Evolutionary conservation across 2,888 invertebrate genomes (phyloP), one percentile per base, ranked within the genome.

Genomic region (Tiliacea aurago): DNA sequence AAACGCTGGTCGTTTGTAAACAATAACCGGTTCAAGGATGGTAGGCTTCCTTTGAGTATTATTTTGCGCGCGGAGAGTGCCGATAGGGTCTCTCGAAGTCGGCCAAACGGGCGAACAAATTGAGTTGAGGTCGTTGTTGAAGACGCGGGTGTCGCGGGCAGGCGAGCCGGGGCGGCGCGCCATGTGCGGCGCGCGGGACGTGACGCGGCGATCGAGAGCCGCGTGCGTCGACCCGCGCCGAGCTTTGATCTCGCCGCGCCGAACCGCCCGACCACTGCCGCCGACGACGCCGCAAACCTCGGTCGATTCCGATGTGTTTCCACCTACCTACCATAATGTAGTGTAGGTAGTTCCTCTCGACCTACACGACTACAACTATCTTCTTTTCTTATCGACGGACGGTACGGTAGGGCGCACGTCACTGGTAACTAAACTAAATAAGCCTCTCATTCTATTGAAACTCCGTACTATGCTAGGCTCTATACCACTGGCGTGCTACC

Each of bases 151-250:
- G 69, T 67, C 23, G 80, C 77, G 87, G 69, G 69, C 51, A 84
- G 83, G 82, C 73, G 89, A 84, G 73, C 75, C 82, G 86, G 84
- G 83, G 84, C 77, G 81, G 83, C 84, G 88, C 74, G 90, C 86
- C 88, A 70, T 61, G 85, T 78, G 85, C 81, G 81, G 83, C 84
- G 88, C 73, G 90, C 86, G 90, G 91, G 91, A 85, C 86, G 89
- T 84, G 88, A 84, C 88, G 88, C 88, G 88, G 88, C 87, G 86
- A 88, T 85, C 90, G 90, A 92, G 91, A 90, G 92, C 93, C 93
- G 94, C 95, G 95, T 95, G 93, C 95, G 95, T 95, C 95, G 96
- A 96, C 96, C 95, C 93, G 91, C 92, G 90, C 86, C 86, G 87
- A 83, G 90, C 94, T 95, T 95, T 95, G 94, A 95, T 95, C 92